Base-by-base conservation (phyloP, 2,797 vertebrate genomes). In the Tinamus major region DNA sequence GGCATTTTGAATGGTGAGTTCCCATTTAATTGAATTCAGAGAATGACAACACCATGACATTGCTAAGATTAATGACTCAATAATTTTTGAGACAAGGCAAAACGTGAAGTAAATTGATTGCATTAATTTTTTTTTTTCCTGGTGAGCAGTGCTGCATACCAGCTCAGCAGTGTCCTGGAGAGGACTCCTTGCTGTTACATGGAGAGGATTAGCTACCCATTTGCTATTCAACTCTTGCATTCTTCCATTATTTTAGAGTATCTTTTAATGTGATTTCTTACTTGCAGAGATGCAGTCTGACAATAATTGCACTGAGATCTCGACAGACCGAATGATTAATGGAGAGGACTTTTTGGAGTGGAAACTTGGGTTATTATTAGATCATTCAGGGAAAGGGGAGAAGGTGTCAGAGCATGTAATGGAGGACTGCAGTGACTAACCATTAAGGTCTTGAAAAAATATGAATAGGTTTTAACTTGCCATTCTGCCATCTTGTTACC, bases 61-160 rank as follows among this genome's bases (percentile, higher is more conserved):
- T 80, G 93, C 86, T 91, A 95, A 96, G 96, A 97, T 95, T 94
- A 96, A 97, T 97, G 97, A 95, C 91, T 95, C 93, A 86, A 92
- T 96, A 96, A 96, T 90, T 94, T 89, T 95, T 92, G 80, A 96
- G 93, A 96, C 94, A 96, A 96, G 96, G 93, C 93, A 97, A 96
- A 96, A 96, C 20, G 29, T 94, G 93, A 94, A 96, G 74, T 63
- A 95, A 96, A 96, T 95, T 89, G 93, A 96, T 92, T 89, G 80
- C 71, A 87, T 92, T 93, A 91, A 33, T 93, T 92, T 85, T 67
- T 93, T 48, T 49, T 49, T 78, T 12, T 29, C 62, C 77, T 89
- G 84, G 81, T 92, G 92, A 96, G 59, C 3, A 42, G 39, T 16
- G 31, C 27, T 49, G 48, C 29, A 44, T 14, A 71, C 67, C 67